Evolutionary conservation across 2,113 vertebrate genomes (phyloP).

Genomic region (Terrapene triunguis): DNA sequence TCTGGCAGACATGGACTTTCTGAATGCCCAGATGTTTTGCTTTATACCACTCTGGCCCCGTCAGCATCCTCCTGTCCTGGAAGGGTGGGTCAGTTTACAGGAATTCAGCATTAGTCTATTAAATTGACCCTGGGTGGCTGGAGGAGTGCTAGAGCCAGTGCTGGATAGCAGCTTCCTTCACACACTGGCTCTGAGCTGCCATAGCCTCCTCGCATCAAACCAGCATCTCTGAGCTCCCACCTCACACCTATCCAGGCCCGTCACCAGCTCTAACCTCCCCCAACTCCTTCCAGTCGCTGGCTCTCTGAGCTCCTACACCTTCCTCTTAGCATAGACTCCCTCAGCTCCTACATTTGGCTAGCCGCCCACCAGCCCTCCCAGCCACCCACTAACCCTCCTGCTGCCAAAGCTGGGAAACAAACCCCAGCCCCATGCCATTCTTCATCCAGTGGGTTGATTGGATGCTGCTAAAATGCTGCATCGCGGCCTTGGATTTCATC

Average conservation of each 20-base stretch:
- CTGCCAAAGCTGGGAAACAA: not conserved
- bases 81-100: not conserved
- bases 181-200: not conserved
- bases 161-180: not conserved
- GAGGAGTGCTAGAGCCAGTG: not conserved
- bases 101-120: not conserved
- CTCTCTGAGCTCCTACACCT: accelerated
- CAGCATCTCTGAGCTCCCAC: not conserved
- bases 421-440: not conserved
- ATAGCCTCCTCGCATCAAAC: accelerated
- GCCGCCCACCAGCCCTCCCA: not conserved
- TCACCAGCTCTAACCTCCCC: not conserved
- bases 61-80: slow-evolving; percentile 43
- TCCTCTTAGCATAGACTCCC: not conserved
- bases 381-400: not conserved
- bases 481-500: accelerated
- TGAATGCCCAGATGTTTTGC: not conserved
- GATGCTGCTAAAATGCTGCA: not conserved
- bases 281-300: not conserved
- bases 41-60: not conserved
- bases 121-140: not conserved
- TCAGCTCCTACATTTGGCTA: not conserved
- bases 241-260: not conserved
- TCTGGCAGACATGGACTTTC: not conserved
- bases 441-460: not conserved